These are phyloP conservation scores for Yasuhikotakia modesta DNA, from an alignment of 2,797 vertebrate genomes.

Conservation along the genomic window DNA sequence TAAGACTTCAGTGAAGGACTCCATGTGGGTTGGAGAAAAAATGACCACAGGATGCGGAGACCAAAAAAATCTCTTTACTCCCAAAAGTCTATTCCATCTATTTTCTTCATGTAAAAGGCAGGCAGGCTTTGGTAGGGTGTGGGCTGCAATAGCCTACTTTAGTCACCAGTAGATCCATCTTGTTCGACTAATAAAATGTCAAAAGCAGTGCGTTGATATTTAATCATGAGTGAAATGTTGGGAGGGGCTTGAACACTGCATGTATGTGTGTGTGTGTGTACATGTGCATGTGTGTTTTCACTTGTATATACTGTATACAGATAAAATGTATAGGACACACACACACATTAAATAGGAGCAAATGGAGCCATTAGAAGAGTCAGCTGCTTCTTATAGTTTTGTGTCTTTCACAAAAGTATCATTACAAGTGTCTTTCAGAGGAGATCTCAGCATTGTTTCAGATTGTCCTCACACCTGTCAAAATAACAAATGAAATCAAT, in stretches of 20 bases:
- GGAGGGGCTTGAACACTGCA: slow-evolving; percentile 28
- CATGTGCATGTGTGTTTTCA: too few relatives aligned
- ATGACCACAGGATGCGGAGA: neutral
- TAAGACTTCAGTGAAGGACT: slow-evolving; percentile 53
- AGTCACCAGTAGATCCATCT: slow-evolving; percentile 90
- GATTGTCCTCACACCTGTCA: too few relatives aligned
- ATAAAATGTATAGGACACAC: too few relatives aligned
- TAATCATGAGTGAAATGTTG: slow-evolving; percentile 79
- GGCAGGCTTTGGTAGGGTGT: slow-evolving; percentile 70
- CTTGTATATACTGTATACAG: too few relatives aligned
- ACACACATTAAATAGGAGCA: too few relatives aligned
- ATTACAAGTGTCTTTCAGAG: too few relatives aligned
- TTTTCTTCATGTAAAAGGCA: slow-evolving; percentile 40
- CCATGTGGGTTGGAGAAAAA: neutral
- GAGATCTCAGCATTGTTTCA: too few relatives aligned
- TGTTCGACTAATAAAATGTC: slow-evolving; percentile 89
- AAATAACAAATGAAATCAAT: too few relatives aligned
- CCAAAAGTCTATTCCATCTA: slow-evolving; percentile 46
- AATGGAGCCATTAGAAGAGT: too few relatives aligned
- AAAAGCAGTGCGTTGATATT: slow-evolving; percentile 85
- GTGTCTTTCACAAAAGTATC: too few relatives aligned
- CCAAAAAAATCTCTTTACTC: slow-evolving; percentile 27
- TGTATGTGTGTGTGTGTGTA: slow-evolving; percentile 2
- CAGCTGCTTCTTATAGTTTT: too few relatives aligned
- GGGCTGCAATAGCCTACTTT: slow-evolving; percentile 86